phyloP scores from a whole-genome alignment of 2,113 vertebrate genomes.

The Polypterus bichir region DNA sequence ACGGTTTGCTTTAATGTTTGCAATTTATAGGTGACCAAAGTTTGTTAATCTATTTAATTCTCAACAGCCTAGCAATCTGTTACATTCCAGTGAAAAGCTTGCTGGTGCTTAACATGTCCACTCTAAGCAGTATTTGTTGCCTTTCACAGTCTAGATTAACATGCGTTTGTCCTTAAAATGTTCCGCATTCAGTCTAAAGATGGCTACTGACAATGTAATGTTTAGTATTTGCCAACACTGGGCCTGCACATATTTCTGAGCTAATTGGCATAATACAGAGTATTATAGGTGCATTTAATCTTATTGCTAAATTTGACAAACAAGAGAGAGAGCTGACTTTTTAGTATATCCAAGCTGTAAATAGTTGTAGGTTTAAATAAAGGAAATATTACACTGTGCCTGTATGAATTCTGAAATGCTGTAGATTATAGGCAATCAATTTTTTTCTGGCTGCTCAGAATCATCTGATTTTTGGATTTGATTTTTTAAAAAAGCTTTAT shows the following conservation, averaged over 20 bases:
- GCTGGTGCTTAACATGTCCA: neutral
- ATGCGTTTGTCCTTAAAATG: neutral
- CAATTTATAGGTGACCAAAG: constrained; percentile 19
- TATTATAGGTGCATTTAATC: constrained; percentile 24
- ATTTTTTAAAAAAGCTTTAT: constrained; percentile 50
- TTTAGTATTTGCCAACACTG: constrained; percentile 21
- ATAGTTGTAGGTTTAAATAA: constrained; percentile 55
- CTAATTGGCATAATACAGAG: constrained; percentile 58
- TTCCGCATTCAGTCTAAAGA: neutral
- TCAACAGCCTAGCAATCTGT: neutral
- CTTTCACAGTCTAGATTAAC: neutral
- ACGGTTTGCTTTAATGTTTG: constrained; percentile 9
- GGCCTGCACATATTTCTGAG: constrained; percentile 42
- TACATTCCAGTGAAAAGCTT: neutral
- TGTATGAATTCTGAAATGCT: constrained; percentile 49
- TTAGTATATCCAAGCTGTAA: constrained; percentile 49
- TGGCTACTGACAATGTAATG: no score
- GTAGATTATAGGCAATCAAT: constrained; percentile 42
- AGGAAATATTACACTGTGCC: constrained; percentile 40
- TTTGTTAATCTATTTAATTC: constrained; percentile 4
- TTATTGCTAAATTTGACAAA: constrained; percentile 2
- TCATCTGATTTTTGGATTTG: constrained; percentile 43
- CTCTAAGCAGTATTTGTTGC: neutral
- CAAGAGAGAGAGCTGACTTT: constrained; percentile 34
- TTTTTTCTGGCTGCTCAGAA: constrained; percentile 43